These are phyloP conservation scores for Umimayanthus chanpuru DNA, from an alignment of 92 coral and sea anemone genomes.

Conservation along the genomic window DNA sequence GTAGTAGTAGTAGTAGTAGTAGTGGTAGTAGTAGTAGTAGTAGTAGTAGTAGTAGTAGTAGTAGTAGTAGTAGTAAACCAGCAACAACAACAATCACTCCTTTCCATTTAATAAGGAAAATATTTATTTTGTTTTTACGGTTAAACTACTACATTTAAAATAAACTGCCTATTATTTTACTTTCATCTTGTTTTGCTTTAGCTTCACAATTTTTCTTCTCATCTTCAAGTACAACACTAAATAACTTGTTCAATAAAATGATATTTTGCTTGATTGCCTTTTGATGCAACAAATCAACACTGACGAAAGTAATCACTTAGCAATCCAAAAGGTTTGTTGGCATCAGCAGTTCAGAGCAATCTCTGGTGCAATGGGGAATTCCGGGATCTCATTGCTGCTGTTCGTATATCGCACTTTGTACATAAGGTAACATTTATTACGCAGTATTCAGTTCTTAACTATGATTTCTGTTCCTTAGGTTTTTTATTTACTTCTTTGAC, in stretches of 20 bases:
- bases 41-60: not conserved
- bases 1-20: no score
- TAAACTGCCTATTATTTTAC: not conserved
- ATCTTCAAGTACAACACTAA: not conserved
- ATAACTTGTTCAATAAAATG: not conserved
- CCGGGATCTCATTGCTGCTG: slow-evolving; percentile 99
- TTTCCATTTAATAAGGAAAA: no score
- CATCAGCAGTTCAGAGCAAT: slow-evolving; percentile 96
- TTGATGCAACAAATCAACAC: not conserved
- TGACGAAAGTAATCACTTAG: slow-evolving; percentile 34
- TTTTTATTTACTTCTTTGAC: slow-evolving; percentile 91
- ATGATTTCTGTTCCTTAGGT: slow-evolving; percentile 50
- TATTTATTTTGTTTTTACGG: no score
- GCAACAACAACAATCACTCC: not conserved
- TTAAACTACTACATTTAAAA: no score
- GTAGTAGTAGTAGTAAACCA: not conserved
- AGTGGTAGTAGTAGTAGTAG: not conserved
- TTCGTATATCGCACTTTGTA: slow-evolving; percentile 99
- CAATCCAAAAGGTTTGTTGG: slow-evolving; percentile 99
- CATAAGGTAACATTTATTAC: slow-evolving; percentile 36
- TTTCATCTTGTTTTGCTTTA: not conserved
- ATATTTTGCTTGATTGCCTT: no score
- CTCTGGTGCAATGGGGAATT: slow-evolving; percentile 98
- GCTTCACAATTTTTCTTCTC: not conserved
- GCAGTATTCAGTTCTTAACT: not conserved